Evolutionary conservation across 2,113 vertebrate genomes (phyloP).

Genomic region (Ailuropoda melanoleuca): DNA sequence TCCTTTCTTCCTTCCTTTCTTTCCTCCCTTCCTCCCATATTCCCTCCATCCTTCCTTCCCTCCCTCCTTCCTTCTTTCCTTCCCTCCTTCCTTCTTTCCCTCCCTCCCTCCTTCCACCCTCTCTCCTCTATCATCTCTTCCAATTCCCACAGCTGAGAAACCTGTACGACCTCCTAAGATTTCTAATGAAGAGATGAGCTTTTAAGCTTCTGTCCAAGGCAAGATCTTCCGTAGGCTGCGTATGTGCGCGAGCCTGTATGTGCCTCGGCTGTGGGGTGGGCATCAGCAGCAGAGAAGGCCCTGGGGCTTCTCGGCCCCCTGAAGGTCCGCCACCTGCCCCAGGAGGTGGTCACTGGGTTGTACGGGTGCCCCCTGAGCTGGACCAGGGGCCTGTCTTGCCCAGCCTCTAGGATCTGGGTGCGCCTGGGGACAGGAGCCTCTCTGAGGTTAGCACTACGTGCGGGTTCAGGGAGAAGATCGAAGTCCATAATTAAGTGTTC

Average conservation of each 20-base stretch:
- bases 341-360: not conserved
- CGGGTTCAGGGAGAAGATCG: constrained; percentile 51
- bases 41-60: no score
- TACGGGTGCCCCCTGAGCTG: not conserved
- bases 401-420: not conserved
- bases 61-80: no score
- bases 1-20: no score
- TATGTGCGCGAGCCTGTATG: accelerated
- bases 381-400: not conserved
- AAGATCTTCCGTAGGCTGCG: not conserved
- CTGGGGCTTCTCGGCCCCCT: not conserved
- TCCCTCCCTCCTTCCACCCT: not conserved
- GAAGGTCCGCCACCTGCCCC: not conserved
- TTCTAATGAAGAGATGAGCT: not conserved
- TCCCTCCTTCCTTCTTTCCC: not conserved
- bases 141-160: not conserved
- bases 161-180: not conserved
- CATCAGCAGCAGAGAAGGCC: not conserved
- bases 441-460: not conserved
- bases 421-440: constrained; percentile 31
- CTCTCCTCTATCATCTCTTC: not conserved
- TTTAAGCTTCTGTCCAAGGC: not conserved
- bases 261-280: not conserved
- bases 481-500: constrained; percentile 67
- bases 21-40: no score